These are phyloP conservation scores for Botia almorhae DNA, from an alignment of 2,797 vertebrate genomes.

Conservation along the genomic window DNA sequence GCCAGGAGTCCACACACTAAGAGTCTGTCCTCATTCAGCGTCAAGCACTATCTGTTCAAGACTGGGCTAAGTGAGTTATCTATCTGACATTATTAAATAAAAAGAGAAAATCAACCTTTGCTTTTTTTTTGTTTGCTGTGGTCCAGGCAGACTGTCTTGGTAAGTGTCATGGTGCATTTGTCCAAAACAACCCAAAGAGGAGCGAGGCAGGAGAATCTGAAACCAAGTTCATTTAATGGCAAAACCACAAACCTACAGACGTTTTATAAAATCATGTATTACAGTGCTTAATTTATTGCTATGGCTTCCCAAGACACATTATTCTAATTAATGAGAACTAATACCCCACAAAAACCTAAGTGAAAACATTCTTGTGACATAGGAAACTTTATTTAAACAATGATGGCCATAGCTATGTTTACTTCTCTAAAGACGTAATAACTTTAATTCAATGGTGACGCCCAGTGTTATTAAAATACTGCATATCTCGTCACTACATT, in stretches of 20 bases:
- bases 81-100: conserved; percentile 56
- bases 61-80: conserved; percentile 37
- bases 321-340: conserved; percentile 22
- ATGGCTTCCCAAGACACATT: conserved; percentile 22
- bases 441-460: conserved; percentile 1
- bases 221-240: conserved; percentile 50
- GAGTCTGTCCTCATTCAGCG: conserved; percentile 46
- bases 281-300: conserved; percentile 61
- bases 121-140: not conserved
- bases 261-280: conserved; percentile 44
- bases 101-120: conserved; percentile 39
- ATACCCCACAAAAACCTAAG: not conserved
- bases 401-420: conserved; percentile 3
- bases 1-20: conserved; percentile 45
- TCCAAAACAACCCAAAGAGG: not conserved
- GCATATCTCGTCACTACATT: conserved; percentile 1
- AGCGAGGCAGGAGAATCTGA: conserved; percentile 2
- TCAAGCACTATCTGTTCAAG: conserved; percentile 53
- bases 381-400: conserved; percentile 2
- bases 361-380: conserved; percentile 19
- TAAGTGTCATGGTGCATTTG: not conserved
- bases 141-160: not conserved
- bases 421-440: conserved; percentile 19
- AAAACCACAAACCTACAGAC: conserved; percentile 40
- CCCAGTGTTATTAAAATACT: conserved; percentile 10